A percentile compares a stretch with the other conserved stretches of the same genome.
These are phyloP conservation scores for Lemur catta DNA, from an alignment of 2,797 vertebrate species.

Conservation along the genomic window DNA sequence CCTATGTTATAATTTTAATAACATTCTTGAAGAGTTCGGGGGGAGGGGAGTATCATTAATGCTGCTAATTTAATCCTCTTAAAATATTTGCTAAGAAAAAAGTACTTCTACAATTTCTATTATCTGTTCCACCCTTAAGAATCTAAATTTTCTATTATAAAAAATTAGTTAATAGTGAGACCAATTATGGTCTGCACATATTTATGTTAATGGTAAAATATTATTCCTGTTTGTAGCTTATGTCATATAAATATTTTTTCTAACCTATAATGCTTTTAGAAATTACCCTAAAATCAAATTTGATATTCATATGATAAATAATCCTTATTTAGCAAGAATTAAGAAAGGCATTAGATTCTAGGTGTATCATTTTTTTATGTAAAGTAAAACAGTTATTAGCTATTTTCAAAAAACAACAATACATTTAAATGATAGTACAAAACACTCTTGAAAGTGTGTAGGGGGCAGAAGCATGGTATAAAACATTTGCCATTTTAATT, in stretches of 20 bases:
- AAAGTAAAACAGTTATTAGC: neutral
- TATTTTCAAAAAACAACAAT: constrained; percentile 16
- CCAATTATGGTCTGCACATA: neutral
- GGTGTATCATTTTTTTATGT: neutral
- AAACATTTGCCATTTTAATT: constrained; percentile 18
- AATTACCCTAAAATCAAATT: constrained; percentile 15
- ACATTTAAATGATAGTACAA: neutral
- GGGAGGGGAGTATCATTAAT: neutral
- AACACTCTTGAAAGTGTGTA: neutral
- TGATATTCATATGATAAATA: constrained; percentile 20
- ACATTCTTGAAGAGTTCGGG: neutral
- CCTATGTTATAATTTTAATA: neutral
- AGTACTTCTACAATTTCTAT: neutral
- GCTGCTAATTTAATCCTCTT: constrained; percentile 15
- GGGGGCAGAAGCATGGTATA: neutral
- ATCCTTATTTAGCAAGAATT: constrained; percentile 32
- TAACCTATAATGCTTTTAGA: constrained; percentile 16
- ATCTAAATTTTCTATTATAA: constrained; percentile 30
- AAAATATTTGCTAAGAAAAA: constrained; percentile 39
- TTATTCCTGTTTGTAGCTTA: neutral
- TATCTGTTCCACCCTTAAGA: constrained; percentile 3
- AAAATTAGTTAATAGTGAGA: neutral
- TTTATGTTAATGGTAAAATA: constrained; percentile 23
- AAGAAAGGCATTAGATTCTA: constrained; percentile 34
- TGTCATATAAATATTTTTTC: neutral